phyloP scores from a whole-genome alignment of 2,797 vertebrate species.

The Fundulus diaphanus region DNA sequence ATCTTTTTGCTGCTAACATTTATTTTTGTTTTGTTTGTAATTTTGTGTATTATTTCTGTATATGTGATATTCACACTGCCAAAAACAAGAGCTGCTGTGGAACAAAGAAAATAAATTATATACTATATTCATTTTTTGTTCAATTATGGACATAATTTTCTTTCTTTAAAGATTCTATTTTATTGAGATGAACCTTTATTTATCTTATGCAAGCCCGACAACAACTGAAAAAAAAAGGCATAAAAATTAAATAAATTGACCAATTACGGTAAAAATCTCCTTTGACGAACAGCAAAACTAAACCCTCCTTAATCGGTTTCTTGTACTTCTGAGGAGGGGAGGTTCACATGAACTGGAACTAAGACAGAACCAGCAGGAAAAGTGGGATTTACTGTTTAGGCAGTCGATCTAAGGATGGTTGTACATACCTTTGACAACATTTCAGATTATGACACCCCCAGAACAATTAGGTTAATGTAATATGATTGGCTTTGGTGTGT shows the following conservation, averaged over 20 bases:
- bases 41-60: no score
- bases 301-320: not conserved
- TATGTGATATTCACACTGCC: no score
- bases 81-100: no score
- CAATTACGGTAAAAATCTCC: not conserved
- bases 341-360: not conserved
- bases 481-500: not conserved
- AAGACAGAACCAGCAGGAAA: not conserved
- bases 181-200: not conserved
- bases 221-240: not conserved
- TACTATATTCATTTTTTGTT: not conserved
- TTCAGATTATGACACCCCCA: not conserved
- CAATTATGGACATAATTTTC: not conserved
- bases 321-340: not conserved
- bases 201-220: not conserved
- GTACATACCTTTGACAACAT: no score
- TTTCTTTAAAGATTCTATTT: not conserved
- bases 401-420: not conserved
- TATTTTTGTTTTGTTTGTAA: no score
- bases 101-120: no score
- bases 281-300: not conserved
- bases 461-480: constrained; percentile 8
- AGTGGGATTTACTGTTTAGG: no score
- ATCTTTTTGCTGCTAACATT: no score
- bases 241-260: no score